Base-by-base conservation (phyloP, 2,888 invertebrate genomes). In the Eupithecia tripunctaria region DNA sequence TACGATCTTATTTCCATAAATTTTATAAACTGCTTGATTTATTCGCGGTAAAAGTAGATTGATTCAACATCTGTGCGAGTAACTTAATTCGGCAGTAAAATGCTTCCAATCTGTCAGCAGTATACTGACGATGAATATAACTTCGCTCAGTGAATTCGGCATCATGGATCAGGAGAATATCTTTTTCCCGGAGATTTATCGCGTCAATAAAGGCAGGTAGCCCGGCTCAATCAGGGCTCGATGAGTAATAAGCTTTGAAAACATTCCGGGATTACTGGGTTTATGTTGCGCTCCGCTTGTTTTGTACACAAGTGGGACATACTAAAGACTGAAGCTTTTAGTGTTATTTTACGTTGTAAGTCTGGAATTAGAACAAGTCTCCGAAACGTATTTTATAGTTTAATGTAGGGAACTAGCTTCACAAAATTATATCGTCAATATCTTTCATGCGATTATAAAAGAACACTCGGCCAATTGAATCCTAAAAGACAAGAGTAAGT, bases 231-330 rank as follows among this genome's bases (percentile, higher is more conserved):
- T 75, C 76, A 68, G 56, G 68, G 51, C 74, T 43, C 72, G 70
- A 73, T 78, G 76, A 78, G 75, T 77, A 77, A 77, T 73, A 76
- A 74, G 73, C 76, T 78, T 76, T 71, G 67, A 67, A 76, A 76
- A 73, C 74, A 75, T 75, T 74, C 68, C 64, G 65, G 75, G 73
- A 75, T 76, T 76, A 77, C 75, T 12, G 70, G 70, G 72, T 76
- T 78, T 78, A 72, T 73, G 68, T 72, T 76, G 47, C 62, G 66
- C 38, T n/a, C 60, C 63, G 62, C 51, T 74, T 76, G 70, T 76
- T 74, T 71, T 75, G 72, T 72, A 75, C 74, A 73, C 65, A 70
- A 36, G 29, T 59, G 67, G 72, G 71, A 73, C 72, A 75, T 74
- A 78, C 72, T 79, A 76, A 73, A 73, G 74, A 68, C 70, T 12